Evolutionary conservation across 2,113 vertebrate species (phyloP).

Genomic region (Cacatua alba): DNA sequence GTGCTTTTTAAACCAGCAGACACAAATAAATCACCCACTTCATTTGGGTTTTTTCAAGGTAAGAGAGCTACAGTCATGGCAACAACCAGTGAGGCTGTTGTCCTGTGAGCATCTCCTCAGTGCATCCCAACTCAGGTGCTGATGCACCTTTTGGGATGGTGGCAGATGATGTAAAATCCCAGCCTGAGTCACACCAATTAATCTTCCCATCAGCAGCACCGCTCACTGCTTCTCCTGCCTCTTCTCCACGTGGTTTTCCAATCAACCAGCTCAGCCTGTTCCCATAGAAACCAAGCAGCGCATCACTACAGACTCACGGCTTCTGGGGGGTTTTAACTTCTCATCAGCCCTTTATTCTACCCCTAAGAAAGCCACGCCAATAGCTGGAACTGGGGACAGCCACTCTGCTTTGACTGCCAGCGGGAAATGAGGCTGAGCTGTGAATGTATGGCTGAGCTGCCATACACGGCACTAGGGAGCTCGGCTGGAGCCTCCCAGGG

Average conservation of each 20-base stretch:
- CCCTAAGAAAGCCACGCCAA: not conserved
- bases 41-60: not conserved
- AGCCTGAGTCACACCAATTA: slow-evolving; percentile 64
- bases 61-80: not conserved
- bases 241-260: slow-evolving; percentile 12
- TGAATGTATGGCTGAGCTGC: rapidly evolving
- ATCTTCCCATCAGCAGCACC: slow-evolving; percentile 31
- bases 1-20: not conserved
- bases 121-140: not conserved
- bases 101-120: not conserved
- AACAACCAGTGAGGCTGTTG: not conserved
- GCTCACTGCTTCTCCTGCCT: slow-evolving; percentile 14
- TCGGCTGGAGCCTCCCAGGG: not conserved
- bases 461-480: not conserved
- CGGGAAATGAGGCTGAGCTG: not conserved
- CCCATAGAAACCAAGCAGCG: slow-evolving; percentile 64
- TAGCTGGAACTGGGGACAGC: not conserved
- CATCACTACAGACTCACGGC: not conserved
- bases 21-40: not conserved
- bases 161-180: slow-evolving; percentile 37
- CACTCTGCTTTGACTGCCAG: not conserved
- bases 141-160: not conserved
- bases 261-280: slow-evolving; percentile 46
- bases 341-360: not conserved
- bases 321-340: not conserved